phyloP scores from a whole-genome alignment of 1,140 invertebrate genomes.

The Caenorhabditis inopinata region DNA sequence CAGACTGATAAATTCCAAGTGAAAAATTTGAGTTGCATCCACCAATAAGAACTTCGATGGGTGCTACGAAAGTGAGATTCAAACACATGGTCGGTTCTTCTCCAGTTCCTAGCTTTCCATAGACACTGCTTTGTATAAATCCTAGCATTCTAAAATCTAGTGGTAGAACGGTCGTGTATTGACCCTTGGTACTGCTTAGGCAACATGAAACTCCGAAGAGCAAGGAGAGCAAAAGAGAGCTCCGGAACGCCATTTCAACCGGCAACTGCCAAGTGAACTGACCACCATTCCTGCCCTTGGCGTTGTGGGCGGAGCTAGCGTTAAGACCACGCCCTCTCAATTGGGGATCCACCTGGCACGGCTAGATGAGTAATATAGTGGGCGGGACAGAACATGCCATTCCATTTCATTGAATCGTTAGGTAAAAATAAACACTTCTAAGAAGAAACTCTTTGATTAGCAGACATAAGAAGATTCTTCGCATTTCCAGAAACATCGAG shows the following conservation, averaged over 20 bases:
- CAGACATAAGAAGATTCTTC: too few relatives aligned
- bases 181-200: too few relatives aligned
- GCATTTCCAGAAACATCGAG: too few relatives aligned
- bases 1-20: not conserved
- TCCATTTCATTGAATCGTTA: too few relatives aligned
- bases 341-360: not conserved
- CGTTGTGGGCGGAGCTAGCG: not conserved
- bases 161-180: too few relatives aligned
- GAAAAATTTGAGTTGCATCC: not conserved
- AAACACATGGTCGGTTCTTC: not conserved
- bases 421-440: too few relatives aligned
- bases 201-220: not conserved
- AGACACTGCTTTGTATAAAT: too few relatives aligned
- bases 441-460: too few relatives aligned
- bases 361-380: too few relatives aligned
- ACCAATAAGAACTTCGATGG: not conserved
- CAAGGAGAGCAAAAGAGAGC: not conserved
- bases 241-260: not conserved
- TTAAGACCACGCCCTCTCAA: not conserved
- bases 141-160: too few relatives aligned
- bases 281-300: not conserved
- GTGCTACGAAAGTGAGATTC: not conserved
- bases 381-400: too few relatives aligned
- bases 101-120: too few relatives aligned
- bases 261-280: not conserved